Conservation (phyloP, 2,113 vertebrate genomes). For the Anser brachyrhynchus region DNA sequence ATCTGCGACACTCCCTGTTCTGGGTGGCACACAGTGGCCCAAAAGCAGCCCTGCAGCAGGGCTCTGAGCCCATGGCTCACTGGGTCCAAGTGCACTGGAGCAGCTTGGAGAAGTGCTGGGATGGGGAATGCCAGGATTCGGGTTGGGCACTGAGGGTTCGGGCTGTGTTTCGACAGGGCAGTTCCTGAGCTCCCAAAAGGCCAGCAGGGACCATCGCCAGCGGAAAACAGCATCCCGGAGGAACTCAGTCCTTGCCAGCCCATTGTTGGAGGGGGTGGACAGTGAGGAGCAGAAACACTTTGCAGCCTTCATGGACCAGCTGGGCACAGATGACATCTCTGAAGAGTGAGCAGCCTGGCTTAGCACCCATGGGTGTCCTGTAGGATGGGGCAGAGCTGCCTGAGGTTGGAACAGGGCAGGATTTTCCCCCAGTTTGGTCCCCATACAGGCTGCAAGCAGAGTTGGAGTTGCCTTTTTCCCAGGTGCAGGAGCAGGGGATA, state of each 20-base stretch:
- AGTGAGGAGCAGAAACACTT: constrained; percentile 70
- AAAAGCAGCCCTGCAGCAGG: rapidly evolving
- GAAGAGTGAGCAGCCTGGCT: constrained; percentile 69
- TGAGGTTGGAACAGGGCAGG: not conserved
- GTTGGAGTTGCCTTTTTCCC: not conserved
- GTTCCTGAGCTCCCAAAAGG: constrained; percentile 41
- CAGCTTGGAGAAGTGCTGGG: rapidly evolving
- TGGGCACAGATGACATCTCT: constrained; percentile 38
- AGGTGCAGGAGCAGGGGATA: not conserved
- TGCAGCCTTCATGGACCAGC: constrained; percentile 65
- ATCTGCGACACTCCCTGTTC: not conserved
- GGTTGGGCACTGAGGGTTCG: not conserved
- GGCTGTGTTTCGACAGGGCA: constrained; percentile 33
- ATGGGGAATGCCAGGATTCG: rapidly evolving
- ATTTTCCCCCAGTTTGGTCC: too few relatives aligned
- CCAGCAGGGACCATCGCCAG: not conserved
- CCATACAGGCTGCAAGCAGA: not conserved
- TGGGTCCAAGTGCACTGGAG: not conserved
- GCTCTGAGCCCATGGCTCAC: not conserved
- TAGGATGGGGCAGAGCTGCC: not conserved
- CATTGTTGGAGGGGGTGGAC: not conserved
- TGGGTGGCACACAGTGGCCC: not conserved
- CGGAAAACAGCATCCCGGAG: constrained; percentile 29
- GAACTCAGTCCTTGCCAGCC: not conserved
- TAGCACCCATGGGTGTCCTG: not conserved